Evolutionary conservation across 2,797 vertebrate genomes (phyloP).

Genomic region (Atherinosoma microstoma): DNA sequence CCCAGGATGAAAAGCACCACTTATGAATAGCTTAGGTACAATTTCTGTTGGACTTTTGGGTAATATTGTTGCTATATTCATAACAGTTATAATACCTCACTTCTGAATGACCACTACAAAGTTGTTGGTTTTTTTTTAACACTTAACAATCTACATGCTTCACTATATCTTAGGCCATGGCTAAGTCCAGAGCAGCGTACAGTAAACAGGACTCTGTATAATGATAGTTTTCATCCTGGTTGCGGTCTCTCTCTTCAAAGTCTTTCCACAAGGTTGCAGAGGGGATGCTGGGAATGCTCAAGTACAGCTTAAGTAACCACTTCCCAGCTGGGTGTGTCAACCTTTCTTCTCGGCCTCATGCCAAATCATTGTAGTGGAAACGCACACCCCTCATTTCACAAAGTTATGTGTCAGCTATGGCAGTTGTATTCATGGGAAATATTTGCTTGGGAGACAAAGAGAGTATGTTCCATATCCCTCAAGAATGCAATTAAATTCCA

Average conservation of each 20-base stretch:
- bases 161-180: slow-evolving; percentile 39
- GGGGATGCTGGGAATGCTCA: slow-evolving; percentile 71
- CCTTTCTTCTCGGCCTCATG: slow-evolving; percentile 65
- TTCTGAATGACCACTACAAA: slow-evolving; percentile 20
- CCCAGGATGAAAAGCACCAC: slow-evolving; percentile 42
- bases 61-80: slow-evolving; percentile 2
- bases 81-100: slow-evolving; percentile 5
- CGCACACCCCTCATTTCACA: slow-evolving; percentile 69
- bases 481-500: slow-evolving; percentile 57
- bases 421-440: slow-evolving; percentile 62
- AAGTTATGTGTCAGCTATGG: slow-evolving; percentile 63
- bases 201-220: slow-evolving; percentile 73
- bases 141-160: slow-evolving; percentile 34
- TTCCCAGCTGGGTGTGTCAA: slow-evolving; percentile 79
- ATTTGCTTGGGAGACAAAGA: slow-evolving; percentile 63
- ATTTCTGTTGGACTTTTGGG: slow-evolving; percentile 9
- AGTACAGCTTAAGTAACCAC: slow-evolving; percentile 77
- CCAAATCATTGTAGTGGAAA: slow-evolving; percentile 77
- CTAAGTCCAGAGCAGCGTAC: slow-evolving; percentile 51
- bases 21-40: slow-evolving; percentile 7
- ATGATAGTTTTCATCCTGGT: slow-evolving; percentile 77
- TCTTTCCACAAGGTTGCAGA: slow-evolving; percentile 70
- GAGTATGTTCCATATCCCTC: slow-evolving; percentile 43
- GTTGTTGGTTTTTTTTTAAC: neutral
- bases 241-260: slow-evolving; percentile 76